phyloP scores from a whole-genome alignment of 2,113 vertebrate species.

The Hippocampus zosterae region DNA sequence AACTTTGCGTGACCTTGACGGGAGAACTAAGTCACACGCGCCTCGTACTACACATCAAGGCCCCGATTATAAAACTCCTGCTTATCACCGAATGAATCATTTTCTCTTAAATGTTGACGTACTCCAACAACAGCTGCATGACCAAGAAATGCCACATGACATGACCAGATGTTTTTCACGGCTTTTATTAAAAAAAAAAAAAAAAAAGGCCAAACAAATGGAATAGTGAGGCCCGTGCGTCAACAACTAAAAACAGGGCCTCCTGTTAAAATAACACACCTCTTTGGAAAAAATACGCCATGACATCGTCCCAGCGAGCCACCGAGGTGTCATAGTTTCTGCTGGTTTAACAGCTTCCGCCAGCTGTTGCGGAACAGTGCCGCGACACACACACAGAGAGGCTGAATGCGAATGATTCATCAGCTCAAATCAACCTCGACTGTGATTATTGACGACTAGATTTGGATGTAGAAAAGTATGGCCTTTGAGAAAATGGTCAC shows the following conservation, averaged over 20 bases:
- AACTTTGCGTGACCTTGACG: slow-evolving; percentile 3
- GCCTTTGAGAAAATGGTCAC: slow-evolving; percentile 8
- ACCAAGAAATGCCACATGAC: neutral
- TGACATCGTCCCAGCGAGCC: slow-evolving; percentile 47
- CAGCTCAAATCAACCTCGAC: slow-evolving; percentile 10
- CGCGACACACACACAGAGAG: slow-evolving; percentile 36
- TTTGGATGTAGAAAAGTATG: neutral
- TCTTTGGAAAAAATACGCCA: slow-evolving; percentile 43
- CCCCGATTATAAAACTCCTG: neutral
- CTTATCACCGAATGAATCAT: slow-evolving; percentile 1
- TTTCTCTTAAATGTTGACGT: neutral
- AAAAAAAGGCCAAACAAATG: slow-evolving; percentile 16
- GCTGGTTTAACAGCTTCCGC: slow-evolving; percentile 60
- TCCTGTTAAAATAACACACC: slow-evolving; percentile 30
- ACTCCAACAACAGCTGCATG: neutral
- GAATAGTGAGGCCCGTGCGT: slow-evolving; percentile 14
- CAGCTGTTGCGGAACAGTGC: slow-evolving; percentile 41
- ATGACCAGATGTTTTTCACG: neutral
- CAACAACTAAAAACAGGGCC: slow-evolving; percentile 41
- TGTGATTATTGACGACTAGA: slow-evolving; percentile 1
- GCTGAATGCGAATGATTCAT: slow-evolving; percentile 23
- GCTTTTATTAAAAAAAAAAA: neutral
- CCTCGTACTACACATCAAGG: neutral
- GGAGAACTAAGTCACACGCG: neutral
- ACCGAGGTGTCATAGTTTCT: slow-evolving; percentile 61